These are phyloP conservation scores for Slavum lentiscoides DNA, from an alignment of 2,888 invertebrate genomes.

Conservation along the genomic window DNA sequence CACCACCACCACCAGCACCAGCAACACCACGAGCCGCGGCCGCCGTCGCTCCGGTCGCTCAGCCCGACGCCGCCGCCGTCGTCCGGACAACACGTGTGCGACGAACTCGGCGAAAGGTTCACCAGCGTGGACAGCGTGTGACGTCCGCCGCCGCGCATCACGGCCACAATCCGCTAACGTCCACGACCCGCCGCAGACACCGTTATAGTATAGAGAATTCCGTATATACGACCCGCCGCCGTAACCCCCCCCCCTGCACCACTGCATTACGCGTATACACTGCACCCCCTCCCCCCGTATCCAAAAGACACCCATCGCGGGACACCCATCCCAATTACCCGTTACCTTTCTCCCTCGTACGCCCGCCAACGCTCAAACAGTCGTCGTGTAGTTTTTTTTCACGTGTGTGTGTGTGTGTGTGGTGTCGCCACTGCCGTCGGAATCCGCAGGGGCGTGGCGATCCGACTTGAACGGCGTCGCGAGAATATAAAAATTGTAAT, in stretches of 20 bases:
- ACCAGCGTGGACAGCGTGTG: conserved; percentile 66
- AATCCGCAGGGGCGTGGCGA: not conserved
- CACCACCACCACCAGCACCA: conserved; percentile 60
- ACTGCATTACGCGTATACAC: too few species aligned
- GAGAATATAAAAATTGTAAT: not conserved
- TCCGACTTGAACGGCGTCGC: not conserved
- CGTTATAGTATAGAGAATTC: not conserved
- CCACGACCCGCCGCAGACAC: not conserved
- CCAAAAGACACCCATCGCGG: too few species aligned
- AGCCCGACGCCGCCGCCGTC: conserved; percentile 55
- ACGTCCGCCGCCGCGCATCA: conserved; percentile 59
- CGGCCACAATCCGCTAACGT: conserved; percentile 24
- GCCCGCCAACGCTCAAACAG: not conserved
- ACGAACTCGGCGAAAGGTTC: conserved; percentile 65
- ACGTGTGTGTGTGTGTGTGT: not conserved
- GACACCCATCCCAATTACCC: too few species aligned
- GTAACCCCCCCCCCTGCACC: too few species aligned
- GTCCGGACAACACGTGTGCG: conserved; percentile 63
- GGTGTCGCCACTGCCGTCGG: not conserved
- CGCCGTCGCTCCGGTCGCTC: conserved; percentile 55
- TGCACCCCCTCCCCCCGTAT: too few species aligned
- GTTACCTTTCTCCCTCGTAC: not conserved
- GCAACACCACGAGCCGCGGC: conserved; percentile 58
- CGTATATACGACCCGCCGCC: too few species aligned
- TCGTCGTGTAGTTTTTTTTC: not conserved